Base-by-base conservation (phyloP, 2,797 vertebrate species). In the Furcifer pardalis region DNA sequence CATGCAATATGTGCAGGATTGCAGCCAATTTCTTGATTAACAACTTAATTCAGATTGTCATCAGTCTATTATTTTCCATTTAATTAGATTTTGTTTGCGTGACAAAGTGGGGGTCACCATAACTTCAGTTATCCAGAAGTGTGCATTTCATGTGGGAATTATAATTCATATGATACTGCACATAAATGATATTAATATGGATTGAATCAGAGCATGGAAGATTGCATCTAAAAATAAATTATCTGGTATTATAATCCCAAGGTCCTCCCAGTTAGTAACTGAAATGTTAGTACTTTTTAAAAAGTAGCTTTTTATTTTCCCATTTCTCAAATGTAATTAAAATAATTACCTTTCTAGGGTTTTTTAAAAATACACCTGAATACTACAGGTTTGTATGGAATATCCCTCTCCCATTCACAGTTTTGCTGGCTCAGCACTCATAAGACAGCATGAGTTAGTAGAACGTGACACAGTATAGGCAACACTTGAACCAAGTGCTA, bases 221-320 rank as follows among this genome's bases (percentile, higher is more conserved):
- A 71, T 23, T 71, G 68, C 21, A 37, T 40, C n/a, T 10, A 71
- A 71, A 40, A 40, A 40, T 10, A 0, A 46, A 88, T 80, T 85
- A 87, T 89, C 83, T 87, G 87, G 74, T 9, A 88, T 82, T 19
- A 52, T 87, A 76, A 79, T 88, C 88, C 91, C 17, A 56, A 56
- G 17, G 52, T 56, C 52, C 21, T 21, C 52, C 52, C 52, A 56
- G 52, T 56, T 1, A 19, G 52, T 56, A 17, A 56, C 52, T 56
- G 15, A 4, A 13, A 56, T 56, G 52, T 7, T 13, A 56, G 52
- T 19, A 56, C 52, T 56, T 56, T 56, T 56, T 56, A 56, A 56
- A n/a, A 56, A 56, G 52, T 56, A 56, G 19, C 52, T 19, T 8
- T 7, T 8, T 19, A 56, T 56, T 56, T 56, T 21, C 17, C 52